phyloP scores from a whole-genome alignment of 2,113 vertebrate species.

The Rhabdomys dilectus region DNA sequence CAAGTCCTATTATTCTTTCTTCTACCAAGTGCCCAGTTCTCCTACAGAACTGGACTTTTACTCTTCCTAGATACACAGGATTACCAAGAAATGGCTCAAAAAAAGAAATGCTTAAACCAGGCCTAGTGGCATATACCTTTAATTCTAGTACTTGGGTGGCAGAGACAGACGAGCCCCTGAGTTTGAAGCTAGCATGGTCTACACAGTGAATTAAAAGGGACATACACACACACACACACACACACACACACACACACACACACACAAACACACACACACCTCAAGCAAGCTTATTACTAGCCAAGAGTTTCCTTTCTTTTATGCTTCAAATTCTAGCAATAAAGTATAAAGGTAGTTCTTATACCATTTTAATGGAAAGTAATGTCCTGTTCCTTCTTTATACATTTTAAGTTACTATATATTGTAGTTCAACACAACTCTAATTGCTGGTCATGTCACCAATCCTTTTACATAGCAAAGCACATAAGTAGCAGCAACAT shows the following conservation, averaged over 20 bases:
- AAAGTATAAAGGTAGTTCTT: not conserved
- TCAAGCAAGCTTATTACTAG: not conserved
- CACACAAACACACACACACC: too few species aligned
- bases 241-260: too few species aligned
- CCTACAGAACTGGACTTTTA: not conserved
- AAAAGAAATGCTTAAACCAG: not conserved
- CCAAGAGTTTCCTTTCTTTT: conserved; percentile 46
- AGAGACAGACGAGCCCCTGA: not conserved
- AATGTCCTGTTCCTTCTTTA: not conserved
- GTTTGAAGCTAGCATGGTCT: not conserved
- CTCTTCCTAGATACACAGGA: not conserved
- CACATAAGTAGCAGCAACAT: not conserved
- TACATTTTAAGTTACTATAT: conserved; percentile 10
- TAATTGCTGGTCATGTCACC: not conserved
- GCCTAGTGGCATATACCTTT: not conserved
- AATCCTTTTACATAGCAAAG: not conserved
- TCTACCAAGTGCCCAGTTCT: conserved; percentile 19
- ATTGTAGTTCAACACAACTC: not conserved
- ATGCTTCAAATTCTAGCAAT: conserved; percentile 18
- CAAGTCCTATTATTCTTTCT: not conserved
- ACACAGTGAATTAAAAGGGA: not conserved
- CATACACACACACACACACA: too few species aligned
- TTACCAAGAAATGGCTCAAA: not conserved
- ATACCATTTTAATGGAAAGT: not conserved
- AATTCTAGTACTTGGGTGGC: not conserved